These are phyloP conservation scores for Clarias pachynema DNA, from an alignment of 2,797 vertebrate species.

Conservation along the genomic window DNA sequence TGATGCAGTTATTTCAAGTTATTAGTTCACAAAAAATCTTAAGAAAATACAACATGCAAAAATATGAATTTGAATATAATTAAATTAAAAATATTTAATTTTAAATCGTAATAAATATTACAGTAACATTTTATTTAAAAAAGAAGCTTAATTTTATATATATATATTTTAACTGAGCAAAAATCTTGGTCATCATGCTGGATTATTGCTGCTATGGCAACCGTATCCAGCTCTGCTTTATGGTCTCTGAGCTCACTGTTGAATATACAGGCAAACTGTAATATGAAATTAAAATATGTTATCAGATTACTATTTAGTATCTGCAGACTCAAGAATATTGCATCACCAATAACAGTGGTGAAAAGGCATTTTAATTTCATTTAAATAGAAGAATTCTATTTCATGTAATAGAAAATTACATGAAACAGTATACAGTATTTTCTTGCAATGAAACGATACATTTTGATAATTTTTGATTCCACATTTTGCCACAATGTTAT, in stretches of 20 bases:
- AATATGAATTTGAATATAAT: too few species aligned
- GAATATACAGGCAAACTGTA: too few species aligned
- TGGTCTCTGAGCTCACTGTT: not conserved
- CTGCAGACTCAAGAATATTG: not conserved
- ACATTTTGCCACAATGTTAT: not conserved
- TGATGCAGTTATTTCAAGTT: too few species aligned
- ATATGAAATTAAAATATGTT: not conserved
- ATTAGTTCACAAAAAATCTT: too few species aligned
- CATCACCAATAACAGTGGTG: not conserved
- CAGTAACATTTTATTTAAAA: not conserved
- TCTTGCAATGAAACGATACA: not conserved
- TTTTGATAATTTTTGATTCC: not conserved
- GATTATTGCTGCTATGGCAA: constrained; percentile 17
- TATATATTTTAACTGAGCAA: too few species aligned
- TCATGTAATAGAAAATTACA: not conserved
- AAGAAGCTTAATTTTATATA: too few species aligned
- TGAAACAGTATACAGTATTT: not conserved
- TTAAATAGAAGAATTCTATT: not conserved
- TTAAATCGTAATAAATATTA: not conserved
- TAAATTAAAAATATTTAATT: too few species aligned
- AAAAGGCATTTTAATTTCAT: not conserved
- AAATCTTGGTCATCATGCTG: not conserved
- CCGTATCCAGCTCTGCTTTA: not conserved
- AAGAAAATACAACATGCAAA: too few species aligned
- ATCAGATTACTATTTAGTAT: not conserved